phyloP scores from a whole-genome alignment of 2,888 invertebrate species.

The Trisateles emortualis region DNA sequence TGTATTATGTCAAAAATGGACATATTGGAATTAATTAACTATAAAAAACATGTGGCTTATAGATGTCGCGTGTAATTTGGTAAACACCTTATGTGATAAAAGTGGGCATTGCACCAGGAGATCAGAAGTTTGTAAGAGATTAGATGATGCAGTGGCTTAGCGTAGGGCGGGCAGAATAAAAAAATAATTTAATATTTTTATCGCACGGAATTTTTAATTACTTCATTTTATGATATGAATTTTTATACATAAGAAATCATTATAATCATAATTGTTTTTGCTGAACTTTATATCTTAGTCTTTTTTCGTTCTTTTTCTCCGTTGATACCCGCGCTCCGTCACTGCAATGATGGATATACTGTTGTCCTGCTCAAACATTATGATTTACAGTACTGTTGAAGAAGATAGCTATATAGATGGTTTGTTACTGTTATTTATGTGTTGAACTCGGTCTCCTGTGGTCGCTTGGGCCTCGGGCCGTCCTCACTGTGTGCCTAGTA shows the following conservation, averaged over 20 bases:
- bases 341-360: too few relatives aligned
- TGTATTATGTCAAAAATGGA: conserved; percentile 59
- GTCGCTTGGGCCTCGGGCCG: conserved; percentile 72
- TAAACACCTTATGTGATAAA: conserved; percentile 45
- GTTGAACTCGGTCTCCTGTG: conserved; percentile 56
- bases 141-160: too few relatives aligned
- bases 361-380: conserved; percentile 46
- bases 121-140: conserved; percentile 35
- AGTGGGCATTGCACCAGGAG: conserved; percentile 50
- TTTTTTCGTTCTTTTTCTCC: too few relatives aligned
- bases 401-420: conserved; percentile 41
- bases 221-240: too few relatives aligned
- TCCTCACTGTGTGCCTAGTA: conserved; percentile 75
- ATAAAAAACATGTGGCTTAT: conserved; percentile 75
- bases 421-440: conserved; percentile 32
- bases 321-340: too few relatives aligned
- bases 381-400: conserved; percentile 37
- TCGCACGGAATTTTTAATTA: too few relatives aligned
- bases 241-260: too few relatives aligned
- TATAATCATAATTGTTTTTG: too few relatives aligned
- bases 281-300: too few relatives aligned
- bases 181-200: too few relatives aligned
- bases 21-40: conserved; percentile 58
- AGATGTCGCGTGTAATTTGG: conserved; percentile 69
- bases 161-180: too few relatives aligned